Evolutionary conservation across 2,888 invertebrate species (phyloP).

Genomic region (Diogma glabrata): DNA sequence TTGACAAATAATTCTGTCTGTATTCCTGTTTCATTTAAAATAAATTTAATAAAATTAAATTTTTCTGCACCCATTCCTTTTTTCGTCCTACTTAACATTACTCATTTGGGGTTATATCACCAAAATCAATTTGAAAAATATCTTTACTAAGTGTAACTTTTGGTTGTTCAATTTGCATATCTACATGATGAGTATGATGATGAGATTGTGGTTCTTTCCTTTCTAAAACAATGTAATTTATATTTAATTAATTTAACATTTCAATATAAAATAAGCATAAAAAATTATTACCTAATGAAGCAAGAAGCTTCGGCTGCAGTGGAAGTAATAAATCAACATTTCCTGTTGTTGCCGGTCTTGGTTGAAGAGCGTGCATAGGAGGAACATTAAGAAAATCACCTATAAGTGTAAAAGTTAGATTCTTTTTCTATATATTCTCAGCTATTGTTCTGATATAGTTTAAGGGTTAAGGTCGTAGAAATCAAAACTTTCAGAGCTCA

Average conservation of each 20-base stretch:
- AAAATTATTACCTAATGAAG: slow-evolving; percentile 31
- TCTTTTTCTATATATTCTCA: no score
- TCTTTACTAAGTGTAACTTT: slow-evolving; percentile 18
- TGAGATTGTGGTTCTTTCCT: slow-evolving; percentile 15
- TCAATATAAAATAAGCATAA: neutral
- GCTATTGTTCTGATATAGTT: no score
- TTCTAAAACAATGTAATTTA: slow-evolving; percentile 11
- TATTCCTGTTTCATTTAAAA: no score
- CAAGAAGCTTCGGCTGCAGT: slow-evolving; percentile 55
- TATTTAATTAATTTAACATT: neutral
- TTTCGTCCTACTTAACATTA: no score
- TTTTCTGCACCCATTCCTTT: no score
- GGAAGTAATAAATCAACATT: slow-evolving; percentile 54
- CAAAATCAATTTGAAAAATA: slow-evolving; percentile 13
- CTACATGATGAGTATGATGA: slow-evolving; percentile 11
- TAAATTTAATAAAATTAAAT: no score
- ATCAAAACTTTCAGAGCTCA: no score
- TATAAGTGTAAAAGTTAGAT: slow-evolving; percentile 25
- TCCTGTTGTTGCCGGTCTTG: slow-evolving; percentile 57
- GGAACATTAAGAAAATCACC: slow-evolving; percentile 43
- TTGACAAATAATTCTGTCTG: no score
- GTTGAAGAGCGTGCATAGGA: slow-evolving; percentile 48
- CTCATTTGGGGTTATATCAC: slow-evolving; percentile 16
- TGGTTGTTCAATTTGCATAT: slow-evolving; percentile 19
- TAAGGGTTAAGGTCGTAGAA: no score